Evolutionary conservation across 2,113 vertebrate genomes (phyloP).

Genomic region (Sardina pilchardus): DNA sequence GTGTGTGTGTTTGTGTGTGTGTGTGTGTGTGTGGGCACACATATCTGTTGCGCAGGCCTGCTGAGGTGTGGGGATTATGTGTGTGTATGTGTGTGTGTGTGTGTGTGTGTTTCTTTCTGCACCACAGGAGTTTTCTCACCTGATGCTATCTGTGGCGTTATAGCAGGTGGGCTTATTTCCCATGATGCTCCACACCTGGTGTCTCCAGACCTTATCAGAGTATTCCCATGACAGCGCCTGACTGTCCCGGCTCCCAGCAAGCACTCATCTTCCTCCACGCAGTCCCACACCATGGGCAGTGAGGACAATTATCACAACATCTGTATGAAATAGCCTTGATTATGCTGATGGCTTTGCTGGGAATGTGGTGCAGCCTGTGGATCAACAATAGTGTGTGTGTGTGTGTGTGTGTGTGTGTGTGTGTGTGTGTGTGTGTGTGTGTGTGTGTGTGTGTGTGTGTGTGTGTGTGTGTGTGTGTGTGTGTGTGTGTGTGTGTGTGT

Average conservation of each 20-base stretch:
- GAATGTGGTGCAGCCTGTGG: neutral
- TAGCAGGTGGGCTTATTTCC: neutral
- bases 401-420: neutral
- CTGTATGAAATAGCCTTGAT: neutral
- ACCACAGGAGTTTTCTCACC: neutral
- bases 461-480: neutral
- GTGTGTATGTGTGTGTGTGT: slow-evolving; percentile 4
- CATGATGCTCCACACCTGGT: neutral
- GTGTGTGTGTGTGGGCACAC: neutral
- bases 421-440: neutral
- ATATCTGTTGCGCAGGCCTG: slow-evolving; percentile 10
- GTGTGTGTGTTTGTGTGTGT: neutral
- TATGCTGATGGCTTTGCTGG: neutral
- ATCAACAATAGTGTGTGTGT: neutral
- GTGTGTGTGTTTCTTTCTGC: slow-evolving; percentile 3
- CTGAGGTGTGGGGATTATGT: neutral
- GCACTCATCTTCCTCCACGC: neutral
- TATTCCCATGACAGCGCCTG: neutral
- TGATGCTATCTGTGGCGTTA: neutral
- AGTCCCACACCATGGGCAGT: neutral
- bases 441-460: neutral
- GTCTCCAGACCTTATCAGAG: slow-evolving; percentile 8
- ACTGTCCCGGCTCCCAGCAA: neutral
- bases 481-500: neutral
- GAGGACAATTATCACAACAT: neutral